Percentiles rank a stretch among this genome's conserved stretches.
These are phyloP conservation scores for Alcedo atthis DNA, from an alignment of 2,797 vertebrate species.

Conservation along the genomic window DNA sequence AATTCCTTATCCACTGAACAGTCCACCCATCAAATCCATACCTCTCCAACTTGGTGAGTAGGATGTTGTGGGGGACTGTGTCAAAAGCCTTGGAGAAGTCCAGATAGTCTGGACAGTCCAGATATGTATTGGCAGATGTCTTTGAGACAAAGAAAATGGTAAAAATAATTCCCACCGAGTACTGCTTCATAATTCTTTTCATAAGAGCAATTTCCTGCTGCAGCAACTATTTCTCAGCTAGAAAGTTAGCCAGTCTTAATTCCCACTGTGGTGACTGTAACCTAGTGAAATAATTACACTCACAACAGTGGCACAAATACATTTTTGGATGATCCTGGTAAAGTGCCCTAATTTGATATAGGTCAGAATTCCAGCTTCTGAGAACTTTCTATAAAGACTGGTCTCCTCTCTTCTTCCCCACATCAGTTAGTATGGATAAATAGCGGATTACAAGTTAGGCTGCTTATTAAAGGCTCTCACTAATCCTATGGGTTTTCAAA, in stretches of 20 bases:
- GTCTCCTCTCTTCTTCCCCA: neutral
- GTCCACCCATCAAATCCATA: too few relatives aligned
- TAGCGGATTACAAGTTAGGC: neutral
- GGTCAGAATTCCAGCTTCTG: neutral
- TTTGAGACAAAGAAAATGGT: neutral
- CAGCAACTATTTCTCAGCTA: neutral
- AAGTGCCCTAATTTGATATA: neutral
- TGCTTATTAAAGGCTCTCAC: neutral
- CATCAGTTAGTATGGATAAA: neutral
- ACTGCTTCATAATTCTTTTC: neutral
- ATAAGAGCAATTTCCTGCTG: neutral
- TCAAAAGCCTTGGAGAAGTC: too few relatives aligned
- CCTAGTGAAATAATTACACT: neutral
- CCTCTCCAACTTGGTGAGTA: too few relatives aligned
- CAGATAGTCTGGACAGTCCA: too few relatives aligned
- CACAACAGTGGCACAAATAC: neutral
- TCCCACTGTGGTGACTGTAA: neutral
- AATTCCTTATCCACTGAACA: too few relatives aligned
- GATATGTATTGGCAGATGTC: neutral
- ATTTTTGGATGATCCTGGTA: neutral
- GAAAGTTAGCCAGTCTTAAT: neutral
- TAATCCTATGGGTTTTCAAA: conserved; percentile 18
- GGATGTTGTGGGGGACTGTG: too few relatives aligned
- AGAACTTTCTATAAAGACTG: neutral
- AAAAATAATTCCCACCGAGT: neutral